A percentile compares a stretch with the other conserved stretches of the same genome.
These are phyloP conservation scores for Lethrus apterus DNA, from an alignment of 1,140 invertebrate genomes.

Conservation along the genomic window DNA sequence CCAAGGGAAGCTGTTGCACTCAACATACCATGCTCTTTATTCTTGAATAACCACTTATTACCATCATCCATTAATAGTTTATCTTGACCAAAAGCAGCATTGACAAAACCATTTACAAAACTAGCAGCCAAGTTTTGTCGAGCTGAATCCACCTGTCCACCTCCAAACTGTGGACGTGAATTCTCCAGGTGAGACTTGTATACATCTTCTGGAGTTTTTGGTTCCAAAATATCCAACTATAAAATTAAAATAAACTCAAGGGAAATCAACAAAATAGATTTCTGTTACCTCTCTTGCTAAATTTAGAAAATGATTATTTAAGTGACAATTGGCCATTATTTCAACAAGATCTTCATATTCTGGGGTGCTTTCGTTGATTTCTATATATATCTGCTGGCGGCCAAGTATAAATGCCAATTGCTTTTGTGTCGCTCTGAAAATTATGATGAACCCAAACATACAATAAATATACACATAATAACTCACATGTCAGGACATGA, in stretches of 20 bases:
- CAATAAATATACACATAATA: conserved; percentile 10
- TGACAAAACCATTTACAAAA: conserved; percentile 99
- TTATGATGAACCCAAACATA: conserved; percentile 19
- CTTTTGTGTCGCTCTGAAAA: conserved; percentile 72
- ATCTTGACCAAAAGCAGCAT: conserved; percentile 96
- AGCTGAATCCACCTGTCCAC: conserved; percentile 87
- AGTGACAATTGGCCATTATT: conserved; percentile 94
- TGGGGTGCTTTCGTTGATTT: conserved; percentile 57
- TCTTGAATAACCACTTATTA: conserved; percentile 98
- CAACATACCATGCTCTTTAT: conserved; percentile 98
- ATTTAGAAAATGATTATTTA: conserved; percentile 94
- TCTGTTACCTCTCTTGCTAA: conserved; percentile 81
- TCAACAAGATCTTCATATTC: conserved; percentile 88
- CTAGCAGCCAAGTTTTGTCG: conserved; percentile 95
- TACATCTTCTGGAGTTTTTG: conserved; percentile 98
- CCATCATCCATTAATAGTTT: conserved; percentile 95
- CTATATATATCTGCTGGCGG: conserved; percentile 87
- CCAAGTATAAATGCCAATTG: conserved; percentile 97
- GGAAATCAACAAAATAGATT: not conserved
- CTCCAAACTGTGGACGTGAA: conserved; percentile 72
- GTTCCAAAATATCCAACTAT: conserved; percentile 96
- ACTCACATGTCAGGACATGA: conserved; percentile 83
- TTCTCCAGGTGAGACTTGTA: conserved; percentile 98
- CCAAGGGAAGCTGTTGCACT: conserved; percentile 96
- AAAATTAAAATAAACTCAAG: conserved; percentile 19